Conservation (phyloP, 35 echinoderm and acorn worm genomes). For the Ophiothrix spiculata region DNA sequence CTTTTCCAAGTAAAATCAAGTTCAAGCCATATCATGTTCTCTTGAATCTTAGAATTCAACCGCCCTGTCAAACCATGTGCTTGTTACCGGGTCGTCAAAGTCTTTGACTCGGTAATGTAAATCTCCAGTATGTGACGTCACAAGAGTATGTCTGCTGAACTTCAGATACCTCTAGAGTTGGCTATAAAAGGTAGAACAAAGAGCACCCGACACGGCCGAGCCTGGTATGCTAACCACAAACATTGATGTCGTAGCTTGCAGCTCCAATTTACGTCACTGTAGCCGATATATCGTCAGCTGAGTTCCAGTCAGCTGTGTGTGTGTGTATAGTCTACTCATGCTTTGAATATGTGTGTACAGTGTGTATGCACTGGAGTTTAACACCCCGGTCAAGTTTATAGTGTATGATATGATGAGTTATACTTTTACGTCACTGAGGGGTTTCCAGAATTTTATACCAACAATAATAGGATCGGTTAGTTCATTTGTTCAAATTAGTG, state of each 20-base stretch:
- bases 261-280: neutral
- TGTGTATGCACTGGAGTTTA: neutral
- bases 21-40: neutral
- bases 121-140: neutral
- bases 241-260: constrained; percentile 3
- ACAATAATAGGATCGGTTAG: neutral
- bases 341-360: neutral
- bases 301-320: neutral
- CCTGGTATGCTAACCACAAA: constrained; percentile 3
- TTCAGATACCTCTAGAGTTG: neutral
- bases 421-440: neutral
- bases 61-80: neutral
- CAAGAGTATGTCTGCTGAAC: neutral
- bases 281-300: neutral
- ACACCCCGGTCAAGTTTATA: neutral
- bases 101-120: neutral
- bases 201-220: neutral
- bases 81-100: neutral
- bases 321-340: too few species aligned
- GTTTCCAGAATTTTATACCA: neutral
- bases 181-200: neutral
- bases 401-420: too few species aligned
- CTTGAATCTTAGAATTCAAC: neutral
- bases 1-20: neutral
- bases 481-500: neutral